Base-by-base conservation (phyloP, 2,797 vertebrate species). In the Neostethus bicornis region DNA sequence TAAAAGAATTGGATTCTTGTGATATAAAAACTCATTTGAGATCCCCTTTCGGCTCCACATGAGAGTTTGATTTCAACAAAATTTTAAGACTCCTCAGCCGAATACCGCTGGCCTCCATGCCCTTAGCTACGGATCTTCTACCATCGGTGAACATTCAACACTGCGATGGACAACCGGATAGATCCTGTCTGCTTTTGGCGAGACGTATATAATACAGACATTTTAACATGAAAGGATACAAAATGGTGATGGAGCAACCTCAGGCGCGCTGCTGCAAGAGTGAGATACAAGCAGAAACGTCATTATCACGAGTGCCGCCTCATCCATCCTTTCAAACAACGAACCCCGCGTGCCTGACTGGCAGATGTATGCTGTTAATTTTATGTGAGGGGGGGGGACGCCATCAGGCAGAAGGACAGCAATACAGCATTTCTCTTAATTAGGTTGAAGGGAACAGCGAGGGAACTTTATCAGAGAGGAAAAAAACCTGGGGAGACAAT, bases 361-460 rank as follows among this genome's bases (percentile, higher is more conserved):
- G 86, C 81, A 85, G 73, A 69, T 69, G 38, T 70, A 66, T 49
- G 69, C 77, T 72, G 74, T 83, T 88, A 88, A 88, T 86, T 81
- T 82, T 89, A 85, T 86, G 82, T 72, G 84, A 82, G 80, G 78
- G 64, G 47, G 14, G 1, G 8, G 38, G 52, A 56, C 26, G 63
- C 72, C 75, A 74, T 82, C 75, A 65, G 83, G 87, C 74, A 80
- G 80, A 75, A 60, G 63, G 78, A 75, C 80, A 84, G 85, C 85
- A 83, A 79, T 71, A 66, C 70, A 63, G 61, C 73, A 65, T 80
- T 81, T 62, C 83, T 69, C 72, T 88, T 88, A 84, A 89, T 88
- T 87, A 86, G 88, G 84, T 65, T 79, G 81, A 84, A 79, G 80
- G 73, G 75, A 73, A 58, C 61, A 41, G 69, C 31, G 61, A 71